Evolutionary conservation across 2,113 vertebrate species (phyloP).

Genomic region (Corvus moneduloides): DNA sequence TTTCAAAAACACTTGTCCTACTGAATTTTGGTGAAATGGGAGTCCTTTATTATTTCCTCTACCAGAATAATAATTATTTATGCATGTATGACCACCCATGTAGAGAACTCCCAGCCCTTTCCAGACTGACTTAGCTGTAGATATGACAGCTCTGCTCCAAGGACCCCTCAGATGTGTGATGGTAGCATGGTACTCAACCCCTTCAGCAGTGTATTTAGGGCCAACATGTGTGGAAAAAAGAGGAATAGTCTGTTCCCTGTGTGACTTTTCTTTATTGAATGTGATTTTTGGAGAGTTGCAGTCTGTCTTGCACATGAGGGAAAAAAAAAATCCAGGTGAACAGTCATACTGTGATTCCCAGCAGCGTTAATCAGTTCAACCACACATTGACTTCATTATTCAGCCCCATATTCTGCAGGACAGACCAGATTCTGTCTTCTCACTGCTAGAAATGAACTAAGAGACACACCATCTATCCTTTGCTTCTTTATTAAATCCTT

Average conservation of each 20-base stretch:
- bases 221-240: not conserved
- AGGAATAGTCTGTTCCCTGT: accelerated
- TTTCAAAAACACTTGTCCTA: not conserved
- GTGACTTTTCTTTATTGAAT: not conserved
- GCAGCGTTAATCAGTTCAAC: not conserved
- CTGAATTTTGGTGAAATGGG: not conserved
- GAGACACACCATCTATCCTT: not conserved
- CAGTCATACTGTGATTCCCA: not conserved
- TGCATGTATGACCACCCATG: accelerated
- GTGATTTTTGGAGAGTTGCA: not conserved
- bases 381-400: not conserved
- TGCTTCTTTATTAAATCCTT: not conserved
- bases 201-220: not conserved
- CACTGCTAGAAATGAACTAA: not conserved
- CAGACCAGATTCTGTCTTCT: not conserved
- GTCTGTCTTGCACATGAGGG: not conserved
- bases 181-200: accelerated
- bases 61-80: not conserved
- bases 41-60: not conserved
- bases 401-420: not conserved
- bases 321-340: not conserved
- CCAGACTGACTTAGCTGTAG: not conserved
- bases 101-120: not conserved
- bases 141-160: not conserved
- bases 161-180: not conserved